phyloP scores from a whole-genome alignment of 92 coral and sea anemone genomes.

The Bergia sp. region DNA sequence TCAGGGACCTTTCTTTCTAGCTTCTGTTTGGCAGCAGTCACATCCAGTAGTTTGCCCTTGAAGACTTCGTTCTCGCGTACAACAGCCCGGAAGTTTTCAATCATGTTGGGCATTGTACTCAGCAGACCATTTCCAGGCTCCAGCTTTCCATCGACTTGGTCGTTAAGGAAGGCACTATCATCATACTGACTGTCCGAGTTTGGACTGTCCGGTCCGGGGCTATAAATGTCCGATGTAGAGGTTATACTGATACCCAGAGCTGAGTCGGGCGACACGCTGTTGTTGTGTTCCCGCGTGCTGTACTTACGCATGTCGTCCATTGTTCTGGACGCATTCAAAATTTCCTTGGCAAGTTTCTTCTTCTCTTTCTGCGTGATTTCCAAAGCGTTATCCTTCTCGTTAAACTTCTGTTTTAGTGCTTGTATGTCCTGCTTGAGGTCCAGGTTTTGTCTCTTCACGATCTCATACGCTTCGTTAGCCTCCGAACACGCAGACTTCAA shows the following conservation, averaged over 20 bases:
- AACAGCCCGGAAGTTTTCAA: conserved; percentile 81
- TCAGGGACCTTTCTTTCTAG: conserved; percentile 65
- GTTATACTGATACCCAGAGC: conserved; percentile 77
- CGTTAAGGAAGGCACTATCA: conserved; percentile 26
- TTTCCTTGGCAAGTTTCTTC: conserved; percentile 73
- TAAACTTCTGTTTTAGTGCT: conserved; percentile 58
- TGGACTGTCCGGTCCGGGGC: conserved; percentile 79
- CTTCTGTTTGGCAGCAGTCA: conserved; percentile 63
- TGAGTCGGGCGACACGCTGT: conserved; percentile 79
- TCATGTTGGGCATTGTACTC: conserved; percentile 87
- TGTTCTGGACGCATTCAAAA: conserved; percentile 81
- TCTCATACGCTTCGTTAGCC: conserved; percentile 90
- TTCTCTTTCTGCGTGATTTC: conserved; percentile 74
- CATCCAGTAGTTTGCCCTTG: conserved; percentile 59
- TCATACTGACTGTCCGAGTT: conserved; percentile 66
- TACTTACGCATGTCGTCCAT: conserved; percentile 81
- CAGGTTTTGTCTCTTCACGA: conserved; percentile 79
- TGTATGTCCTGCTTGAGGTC: conserved; percentile 70
- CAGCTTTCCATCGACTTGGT: conserved; percentile 58
- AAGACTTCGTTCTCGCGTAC: conserved; percentile 77
- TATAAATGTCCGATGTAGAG: conserved; percentile 63
- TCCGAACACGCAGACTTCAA: conserved; percentile 89
- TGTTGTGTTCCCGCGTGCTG: conserved; percentile 53
- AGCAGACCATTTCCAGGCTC: conserved; percentile 62
- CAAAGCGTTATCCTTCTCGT: conserved; percentile 57